Evolutionary conservation across 2,888 invertebrate species (phyloP), one percentile per base, ranked within the genome.

Genomic region (Palloptera scutellata): DNA sequence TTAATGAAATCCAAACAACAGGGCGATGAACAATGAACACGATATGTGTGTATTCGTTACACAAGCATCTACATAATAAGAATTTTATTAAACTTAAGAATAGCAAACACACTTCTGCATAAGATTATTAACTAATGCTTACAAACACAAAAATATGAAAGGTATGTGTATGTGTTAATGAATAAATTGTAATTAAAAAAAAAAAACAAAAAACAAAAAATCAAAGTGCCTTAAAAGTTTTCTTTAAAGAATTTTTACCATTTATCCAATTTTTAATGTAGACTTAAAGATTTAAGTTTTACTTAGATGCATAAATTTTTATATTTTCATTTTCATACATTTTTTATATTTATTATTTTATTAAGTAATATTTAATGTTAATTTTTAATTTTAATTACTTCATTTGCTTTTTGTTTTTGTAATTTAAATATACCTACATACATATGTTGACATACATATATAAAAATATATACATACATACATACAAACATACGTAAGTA

Each of bases 171-270:
- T 51, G 64, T 61, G 45, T 58, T 19, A 52, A 20, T 65, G 51
- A 64, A 61, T 65, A 61, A 58, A 63, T 63, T 60, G 64, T 58
- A 65, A 69, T 70, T 66, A 30, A 69, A 72, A 63, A 69, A 69
- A 72, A 30, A 30, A 30, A 30, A 30, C 30, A 30, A 30, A 30
- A 30, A 30, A 30, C 30, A 30, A 30, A 30, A 30, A 30, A 30
- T 30, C 30, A 30, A 30, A 73, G 74, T 75, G 74, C 74, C 74
- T 75, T 75, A 73, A 70, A 59, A 71, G 64, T 48, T 61, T 67
- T 71, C 61, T 70, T 70, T 17, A 54, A 61, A 30, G 30, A 30
- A 30, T 30, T 30, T 30, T 30, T 30, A 30, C 30, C 30, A 30
- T 30, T 30, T 30, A 30, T 30, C 30, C 30, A 30, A 30, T 30